Percentiles rank a stretch among this genome's conserved stretches.
Conservation (phyloP, 1,140 invertebrate species). For the Drosophila triauraria region DNA sequence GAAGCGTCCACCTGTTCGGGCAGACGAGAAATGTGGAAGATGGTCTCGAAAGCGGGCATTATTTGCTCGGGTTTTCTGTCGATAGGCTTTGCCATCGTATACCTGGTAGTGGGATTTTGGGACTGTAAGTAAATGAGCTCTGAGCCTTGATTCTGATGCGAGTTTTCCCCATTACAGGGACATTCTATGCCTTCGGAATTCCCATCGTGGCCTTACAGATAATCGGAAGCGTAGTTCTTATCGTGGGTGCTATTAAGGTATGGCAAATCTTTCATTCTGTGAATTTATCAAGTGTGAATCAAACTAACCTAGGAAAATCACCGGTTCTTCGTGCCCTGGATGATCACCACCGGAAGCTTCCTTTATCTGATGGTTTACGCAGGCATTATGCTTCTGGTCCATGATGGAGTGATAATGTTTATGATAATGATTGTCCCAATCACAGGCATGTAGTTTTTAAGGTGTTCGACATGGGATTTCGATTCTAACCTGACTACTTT, state of each 20-base stretch:
- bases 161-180: not conserved
- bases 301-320: constrained; percentile 1
- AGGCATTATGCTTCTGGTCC: not conserved
- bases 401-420: not conserved
- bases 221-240: not conserved
- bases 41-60: constrained; percentile 4
- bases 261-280: not conserved
- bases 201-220: constrained; percentile 5
- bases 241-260: constrained; percentile 3
- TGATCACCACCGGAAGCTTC: constrained; percentile 14
- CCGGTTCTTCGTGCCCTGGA: constrained; percentile 24
- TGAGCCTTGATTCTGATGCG: not conserved
- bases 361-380: constrained; percentile 9
- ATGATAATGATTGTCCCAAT: not conserved
- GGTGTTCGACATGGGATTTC: not conserved
- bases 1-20: too few species aligned
- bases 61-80: constrained; percentile 1
- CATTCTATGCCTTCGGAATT: constrained; percentile 4
- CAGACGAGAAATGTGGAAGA: constrained; percentile 1
- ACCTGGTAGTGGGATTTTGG: not conserved
- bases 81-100: constrained; percentile 7
- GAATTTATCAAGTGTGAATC: not conserved
- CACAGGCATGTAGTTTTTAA: constrained; percentile 1
- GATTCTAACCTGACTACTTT: not conserved
- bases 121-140: not conserved